These are phyloP conservation scores for Gandaritis pyraliata DNA, from an alignment of 2,888 invertebrate species.

Conservation along the genomic window DNA sequence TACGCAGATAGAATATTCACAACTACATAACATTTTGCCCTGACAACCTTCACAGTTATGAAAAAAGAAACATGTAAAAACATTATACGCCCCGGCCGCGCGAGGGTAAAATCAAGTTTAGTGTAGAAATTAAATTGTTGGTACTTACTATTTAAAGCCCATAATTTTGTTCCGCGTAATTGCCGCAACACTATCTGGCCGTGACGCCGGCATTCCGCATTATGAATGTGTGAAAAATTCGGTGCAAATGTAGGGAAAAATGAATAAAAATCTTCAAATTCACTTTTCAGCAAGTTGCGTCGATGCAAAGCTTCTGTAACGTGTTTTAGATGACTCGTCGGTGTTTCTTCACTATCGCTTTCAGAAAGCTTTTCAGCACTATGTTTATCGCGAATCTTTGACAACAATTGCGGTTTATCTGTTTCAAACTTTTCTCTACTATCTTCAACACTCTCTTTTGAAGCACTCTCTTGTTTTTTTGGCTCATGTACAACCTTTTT, in stretches of 20 bases:
- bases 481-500: slow-evolving; percentile 37
- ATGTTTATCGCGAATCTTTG: slow-evolving; percentile 26
- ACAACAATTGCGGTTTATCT: slow-evolving; percentile 32
- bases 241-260: slow-evolving; percentile 88
- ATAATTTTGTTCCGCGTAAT: slow-evolving; percentile 87
- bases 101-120: slow-evolving; percentile 24
- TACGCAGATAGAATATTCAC: too few relatives aligned
- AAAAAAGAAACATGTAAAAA: neutral
- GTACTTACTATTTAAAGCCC: slow-evolving; percentile 89
- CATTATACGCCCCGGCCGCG: neutral
- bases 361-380: slow-evolving; percentile 46
- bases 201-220: slow-evolving; percentile 87
- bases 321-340: slow-evolving; percentile 63
- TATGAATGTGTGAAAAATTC: slow-evolving; percentile 86
- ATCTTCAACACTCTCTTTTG: slow-evolving; percentile 28
- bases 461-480: slow-evolving; percentile 30
- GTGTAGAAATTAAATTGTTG: slow-evolving; percentile 30
- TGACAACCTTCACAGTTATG: neutral
- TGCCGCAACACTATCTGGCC: slow-evolving; percentile 88
- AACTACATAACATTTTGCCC: too few relatives aligned
- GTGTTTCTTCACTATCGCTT: slow-evolving; percentile 47
- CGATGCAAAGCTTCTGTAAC: slow-evolving; percentile 70
- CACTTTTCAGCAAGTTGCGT: slow-evolving; percentile 77
- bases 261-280: slow-evolving; percentile 86
- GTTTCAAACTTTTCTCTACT: slow-evolving; percentile 38